phyloP scores from a whole-genome alignment of 2,113 vertebrate species.

The Spheniscus mendiculus region DNA sequence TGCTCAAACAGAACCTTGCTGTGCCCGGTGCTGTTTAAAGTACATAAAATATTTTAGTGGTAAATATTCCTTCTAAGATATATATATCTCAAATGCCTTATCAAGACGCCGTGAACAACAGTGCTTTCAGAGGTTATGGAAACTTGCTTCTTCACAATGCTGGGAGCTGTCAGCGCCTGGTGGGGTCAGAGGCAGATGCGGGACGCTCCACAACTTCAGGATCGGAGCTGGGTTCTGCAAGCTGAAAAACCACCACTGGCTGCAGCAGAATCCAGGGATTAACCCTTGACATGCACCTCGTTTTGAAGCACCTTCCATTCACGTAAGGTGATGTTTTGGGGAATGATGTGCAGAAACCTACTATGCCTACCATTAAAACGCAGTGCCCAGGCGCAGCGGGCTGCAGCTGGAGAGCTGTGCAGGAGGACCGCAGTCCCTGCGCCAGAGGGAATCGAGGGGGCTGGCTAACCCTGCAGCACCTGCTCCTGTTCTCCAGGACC shows the following conservation, averaged over 20 bases:
- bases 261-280: background rate
- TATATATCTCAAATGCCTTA: background rate
- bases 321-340: no score
- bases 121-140: background rate
- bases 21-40: background rate
- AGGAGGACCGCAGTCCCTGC: background rate
- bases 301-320: background rate
- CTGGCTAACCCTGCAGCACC: background rate
- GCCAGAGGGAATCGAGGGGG: background rate
- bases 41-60: background rate
- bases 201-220: no score
- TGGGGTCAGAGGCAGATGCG: background rate
- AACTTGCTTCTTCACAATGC: no score
- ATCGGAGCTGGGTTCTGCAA: background rate
- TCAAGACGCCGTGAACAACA: rapidly evolving
- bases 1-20: background rate
- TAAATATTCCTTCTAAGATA: background rate
- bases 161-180: background rate
- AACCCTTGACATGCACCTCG: background rate
- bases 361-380: background rate
- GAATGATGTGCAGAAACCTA: rapidly evolving
- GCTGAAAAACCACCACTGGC: background rate
- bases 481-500: background rate
- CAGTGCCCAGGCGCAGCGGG: background rate
- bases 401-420: background rate